Evolutionary conservation across 2,888 invertebrate species (phyloP), one percentile per base, ranked within the genome.

Genomic region (Masnerella sp.): DNA sequence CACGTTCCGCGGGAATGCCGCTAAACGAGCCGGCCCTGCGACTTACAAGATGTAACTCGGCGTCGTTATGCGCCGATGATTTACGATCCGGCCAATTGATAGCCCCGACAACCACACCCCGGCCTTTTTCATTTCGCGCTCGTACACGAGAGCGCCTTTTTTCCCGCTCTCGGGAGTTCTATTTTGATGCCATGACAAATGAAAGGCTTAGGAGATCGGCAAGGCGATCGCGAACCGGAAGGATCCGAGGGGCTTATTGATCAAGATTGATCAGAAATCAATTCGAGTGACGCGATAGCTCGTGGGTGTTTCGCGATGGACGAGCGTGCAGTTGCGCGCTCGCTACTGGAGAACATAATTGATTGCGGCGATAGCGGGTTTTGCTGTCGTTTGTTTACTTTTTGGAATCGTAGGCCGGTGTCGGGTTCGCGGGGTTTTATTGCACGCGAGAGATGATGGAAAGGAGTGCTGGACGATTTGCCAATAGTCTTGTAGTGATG

Each of bases 31-130:
- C 34, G 32, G 52, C 42, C 49, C 62, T 49, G 43, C 56, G 54
- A 62, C 47, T 42, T 71, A 64, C 58, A 64, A 49, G 71, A 71
- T 71, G 58, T 71, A 71, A 71, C 64, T 64, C 58, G 62, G 43
- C 47, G 68, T 71, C 58, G 64, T 71, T 71, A 64, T 51, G 56
- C 64, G 42, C 70, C 36, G 64, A 71, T 71, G 70, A 71, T 71
- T 71, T 71, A 71, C 64, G 62, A 71, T 64, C 11, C 56, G 28
- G 62, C 49, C 62, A 64, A 58, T 64, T 64, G 70, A 71, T 71
- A 64, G 56, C 42, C 56, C 25, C 70, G 34, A 42, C 51, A 64
- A 71, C 71, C 71, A 64, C 71, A 58, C 64, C 71, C 59, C 12
- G 42, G 9, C 28, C 59, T 59, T 68, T 56, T 56, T 70, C 56